Evolutionary conservation across 2,113 vertebrate species (phyloP).

Genomic region (Rhinichthys klamathensis): DNA sequence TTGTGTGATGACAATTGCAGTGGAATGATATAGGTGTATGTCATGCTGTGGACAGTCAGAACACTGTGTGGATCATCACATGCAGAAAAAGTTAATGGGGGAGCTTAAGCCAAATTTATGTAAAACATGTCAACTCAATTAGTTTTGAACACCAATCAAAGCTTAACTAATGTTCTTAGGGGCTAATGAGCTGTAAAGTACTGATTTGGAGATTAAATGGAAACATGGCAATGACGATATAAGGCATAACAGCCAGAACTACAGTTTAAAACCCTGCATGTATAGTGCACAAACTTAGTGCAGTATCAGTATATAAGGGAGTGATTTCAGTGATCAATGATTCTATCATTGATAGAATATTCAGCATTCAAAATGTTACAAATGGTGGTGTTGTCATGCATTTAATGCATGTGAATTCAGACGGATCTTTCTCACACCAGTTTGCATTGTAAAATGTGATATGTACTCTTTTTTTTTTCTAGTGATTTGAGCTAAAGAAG

Average conservation of each 20-base stretch:
- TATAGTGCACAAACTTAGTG: background rate
- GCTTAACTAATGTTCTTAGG: conserved; percentile 20
- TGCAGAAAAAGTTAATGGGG: background rate
- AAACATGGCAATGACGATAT: conserved; percentile 23
- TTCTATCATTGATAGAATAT: background rate
- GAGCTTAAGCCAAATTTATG: background rate
- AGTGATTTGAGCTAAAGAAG: too few species aligned
- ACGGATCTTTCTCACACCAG: background rate
- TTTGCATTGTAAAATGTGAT: too few species aligned
- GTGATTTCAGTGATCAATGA: background rate
- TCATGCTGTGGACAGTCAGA: background rate
- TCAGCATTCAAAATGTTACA: background rate
- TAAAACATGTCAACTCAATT: conserved; percentile 22
- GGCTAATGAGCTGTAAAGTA: conserved; percentile 30
- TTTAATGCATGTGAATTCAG: too few species aligned
- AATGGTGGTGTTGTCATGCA: too few species aligned
- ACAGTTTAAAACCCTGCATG: background rate
- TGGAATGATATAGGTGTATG: background rate
- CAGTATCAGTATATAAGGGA: background rate
- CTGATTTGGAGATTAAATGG: conserved; percentile 11
- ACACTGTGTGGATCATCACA: background rate
- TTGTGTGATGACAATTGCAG: background rate
- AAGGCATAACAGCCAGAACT: background rate
- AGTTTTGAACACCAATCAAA: conserved; percentile 35
- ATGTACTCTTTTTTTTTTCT: too few species aligned